Evolutionary conservation across 2,113 vertebrate species (phyloP), one percentile per base, ranked within the genome.

Genomic region (Cathartes aura): DNA sequence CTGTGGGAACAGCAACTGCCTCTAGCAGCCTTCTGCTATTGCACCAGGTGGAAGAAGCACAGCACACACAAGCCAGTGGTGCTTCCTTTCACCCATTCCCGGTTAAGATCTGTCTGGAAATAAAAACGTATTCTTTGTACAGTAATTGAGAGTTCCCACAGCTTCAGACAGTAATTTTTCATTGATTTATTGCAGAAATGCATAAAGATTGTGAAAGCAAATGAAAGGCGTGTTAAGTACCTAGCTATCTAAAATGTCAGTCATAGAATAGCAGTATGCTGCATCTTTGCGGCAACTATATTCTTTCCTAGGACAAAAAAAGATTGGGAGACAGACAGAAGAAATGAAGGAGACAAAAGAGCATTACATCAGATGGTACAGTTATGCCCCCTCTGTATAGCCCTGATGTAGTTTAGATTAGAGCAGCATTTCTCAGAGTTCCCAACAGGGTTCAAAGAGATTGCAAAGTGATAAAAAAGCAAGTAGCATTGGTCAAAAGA

Each of bases 1-100:
- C 97, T 93, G 32, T 87, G 94, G 97, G 63, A 98, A 95, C 94
- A 32, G 42, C 9, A 76, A n/a, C 63, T 42, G 47, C 52, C 20
- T 68, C 2, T 9, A 62, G 88, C 63, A 53, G 59, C 78, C n/a
- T 22, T 17, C 50, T 15, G 36, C 36, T 47, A 3, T 4, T 60
- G 15, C 13, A 82, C 16, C 40, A 6, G 4, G 30, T 15, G 15
- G 40, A 45, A 67, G 53, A 13, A 47, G n/a, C 19, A 29, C 16
- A 64, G 80, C 9, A 8, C 50, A 11, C 12, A 5, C 32, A 34
- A 20, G 14, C 5, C 53, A 43, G 29, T 1, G 36, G 29, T 10
- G n/a, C 27, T 66, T 56, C 55, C 45, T 47, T 78, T 91, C 56
- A 48, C 56, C 23, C 14, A 14, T 8, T 22, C 48, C 12, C 17